Conservation (phyloP, 2,888 invertebrate genomes). For the Neoascia interrupta region DNA sequence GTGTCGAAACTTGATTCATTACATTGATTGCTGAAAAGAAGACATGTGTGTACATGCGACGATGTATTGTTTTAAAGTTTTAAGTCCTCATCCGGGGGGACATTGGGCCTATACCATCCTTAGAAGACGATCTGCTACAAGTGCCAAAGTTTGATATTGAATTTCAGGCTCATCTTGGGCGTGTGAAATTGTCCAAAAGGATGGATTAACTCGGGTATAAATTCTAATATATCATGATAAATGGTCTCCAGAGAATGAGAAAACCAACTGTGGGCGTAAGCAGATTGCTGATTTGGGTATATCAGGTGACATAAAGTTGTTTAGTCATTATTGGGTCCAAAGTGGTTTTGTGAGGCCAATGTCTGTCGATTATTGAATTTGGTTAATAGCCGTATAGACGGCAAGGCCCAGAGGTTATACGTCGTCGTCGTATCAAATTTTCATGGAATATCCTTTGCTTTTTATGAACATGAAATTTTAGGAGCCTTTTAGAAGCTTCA, state of each 20-base stretch:
- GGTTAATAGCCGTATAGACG: no score
- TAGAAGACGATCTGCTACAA: no score
- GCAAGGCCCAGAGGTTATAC: no score
- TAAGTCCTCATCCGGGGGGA: neutral
- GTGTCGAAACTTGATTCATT: conserved; percentile 57
- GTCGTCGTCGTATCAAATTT: no score
- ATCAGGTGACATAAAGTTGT: conserved; percentile 3
- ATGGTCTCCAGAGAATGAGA: neutral
- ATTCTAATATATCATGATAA: conserved; percentile 2
- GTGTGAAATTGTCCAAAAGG: conserved; percentile 10
- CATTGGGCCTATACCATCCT: no score
- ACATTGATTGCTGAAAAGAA: conserved; percentile 16
- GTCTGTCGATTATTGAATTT: no score
- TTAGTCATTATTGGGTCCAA: neutral
- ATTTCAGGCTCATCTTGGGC: neutral
- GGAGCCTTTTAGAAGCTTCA: no score
- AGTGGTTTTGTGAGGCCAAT: no score
- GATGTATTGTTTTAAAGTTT: conserved; percentile 36
- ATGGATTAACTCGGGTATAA: conserved; percentile 6
- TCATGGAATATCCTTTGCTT: no score
- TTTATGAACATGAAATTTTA: no score
- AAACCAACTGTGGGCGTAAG: neutral
- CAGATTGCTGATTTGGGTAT: conserved; percentile 8
- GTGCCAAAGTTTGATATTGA: conserved; percentile 23
- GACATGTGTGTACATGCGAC: conserved; percentile 7